Percentiles rank a stretch among this genome's conserved stretches.
phyloP scores from a whole-genome alignment of 1,140 invertebrate genomes.

The Danaus plexippus region DNA sequence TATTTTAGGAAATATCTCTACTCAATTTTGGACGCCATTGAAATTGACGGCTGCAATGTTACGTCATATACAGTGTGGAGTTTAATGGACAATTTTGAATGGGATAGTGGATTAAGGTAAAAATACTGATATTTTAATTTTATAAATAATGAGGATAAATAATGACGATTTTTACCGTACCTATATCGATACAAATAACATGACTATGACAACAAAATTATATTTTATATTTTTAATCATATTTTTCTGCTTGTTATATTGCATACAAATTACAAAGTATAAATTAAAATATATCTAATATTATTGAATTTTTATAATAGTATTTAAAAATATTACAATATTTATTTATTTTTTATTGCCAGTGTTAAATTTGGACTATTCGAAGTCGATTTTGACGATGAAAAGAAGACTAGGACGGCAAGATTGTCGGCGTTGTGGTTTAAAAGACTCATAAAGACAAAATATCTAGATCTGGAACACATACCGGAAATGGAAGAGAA shows the following conservation, averaged over 20 bases:
- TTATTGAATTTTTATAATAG: no score
- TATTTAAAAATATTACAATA: background rate
- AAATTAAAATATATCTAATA: no score
- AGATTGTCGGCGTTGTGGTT: conserved; percentile 44
- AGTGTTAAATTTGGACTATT: conserved; percentile 51
- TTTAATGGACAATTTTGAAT: conserved; percentile 58
- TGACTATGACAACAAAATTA: background rate
- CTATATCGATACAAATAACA: background rate
- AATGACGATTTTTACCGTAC: background rate
- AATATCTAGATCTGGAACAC: conserved; percentile 24
- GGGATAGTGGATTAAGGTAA: conserved; percentile 37
- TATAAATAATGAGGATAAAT: background rate
- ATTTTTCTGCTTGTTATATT: background rate
- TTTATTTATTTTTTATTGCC: conserved; percentile 16
- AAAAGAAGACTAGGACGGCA: conserved; percentile 29
- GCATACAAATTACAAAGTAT: no score
- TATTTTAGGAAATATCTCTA: conserved; percentile 74
- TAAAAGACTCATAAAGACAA: conserved; percentile 27
- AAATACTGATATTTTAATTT: conserved; percentile 1
- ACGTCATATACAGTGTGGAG: conserved; percentile 42
- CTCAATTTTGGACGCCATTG: conserved; percentile 43
- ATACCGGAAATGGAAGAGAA: conserved; percentile 21
- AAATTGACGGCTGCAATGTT: conserved; percentile 41
- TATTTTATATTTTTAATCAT: background rate
- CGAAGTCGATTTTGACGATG: conserved; percentile 42